Evolutionary conservation across 1,140 invertebrate species (phyloP), one percentile per base, ranked within the genome.

Genomic region (Papilio polytes): DNA sequence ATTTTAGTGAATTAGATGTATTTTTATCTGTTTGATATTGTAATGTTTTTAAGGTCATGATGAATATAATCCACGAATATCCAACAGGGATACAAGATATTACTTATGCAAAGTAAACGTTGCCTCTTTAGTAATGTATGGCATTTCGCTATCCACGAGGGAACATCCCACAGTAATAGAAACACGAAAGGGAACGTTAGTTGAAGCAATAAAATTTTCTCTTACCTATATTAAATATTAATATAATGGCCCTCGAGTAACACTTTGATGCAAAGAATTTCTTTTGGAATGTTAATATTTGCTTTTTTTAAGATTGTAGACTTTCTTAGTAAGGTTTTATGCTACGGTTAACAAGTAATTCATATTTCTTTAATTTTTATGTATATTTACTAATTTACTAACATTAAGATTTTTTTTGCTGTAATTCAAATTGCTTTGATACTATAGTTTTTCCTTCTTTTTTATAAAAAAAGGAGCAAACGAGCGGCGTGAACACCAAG

Each of bases 171-270:
- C 9, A 70, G 26, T 70, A 70, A 70, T 70, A 31, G 63, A 70
- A 70, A 20, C 56, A 59, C 15, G 20, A 70, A 70, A 70, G 63
- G 63, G 63, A 36, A 66, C 26, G 63, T 66, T 31, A 36, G 63
- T 70, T 63, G 59, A 36, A 70, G 63, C 63, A 70, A 70, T 70
- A 70, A 70, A 70, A 70, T 31, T 41, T 70, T 70, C 26, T 70
- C 26, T 70, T 70, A 12, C 22, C 63, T 36, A 7, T 15, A 6
- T 70, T 36, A 70, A 70, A 70, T 70, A 70, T 70, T 70, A 36
- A 70, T 70, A 8, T 70, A 70, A 66, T 31, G 22, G 4, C 63
- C 13, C 63, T 70, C 26, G 10, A 31, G 63, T 70, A 36, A 31
- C 12, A 18, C 20, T 41, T 41, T 70, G 26, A 31, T 36, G 26